Base-by-base conservation (phyloP, 2,888 invertebrate genomes). In the Piscicola geometra region DNA sequence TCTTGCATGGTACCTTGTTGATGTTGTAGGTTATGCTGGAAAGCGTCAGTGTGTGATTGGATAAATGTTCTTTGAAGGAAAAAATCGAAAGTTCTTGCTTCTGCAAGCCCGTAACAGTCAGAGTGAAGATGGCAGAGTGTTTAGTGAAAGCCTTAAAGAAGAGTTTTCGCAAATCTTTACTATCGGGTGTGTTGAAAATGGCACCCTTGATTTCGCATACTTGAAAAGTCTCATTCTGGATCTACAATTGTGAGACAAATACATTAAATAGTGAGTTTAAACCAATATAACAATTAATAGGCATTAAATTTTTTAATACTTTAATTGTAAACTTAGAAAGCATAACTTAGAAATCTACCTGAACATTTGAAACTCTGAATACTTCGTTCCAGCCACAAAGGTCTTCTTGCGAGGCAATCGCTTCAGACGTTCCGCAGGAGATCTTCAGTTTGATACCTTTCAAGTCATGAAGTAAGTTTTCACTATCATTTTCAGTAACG, bases 101-200 rank as follows among this genome's bases (percentile, higher is more conserved):
- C 41, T 41, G 9, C 41, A 41, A 15, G 15, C 41, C 41, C 41
- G 41, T 41, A 41, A 56, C n/a, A n/a, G 25, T 25, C 3, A 56
- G 12, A 56, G 25, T 21, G 3, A 56, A 5, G 3, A 21, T 25
- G 21, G 60, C 21, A 56, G 60, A 56, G n/a, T 18, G 21, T 9
- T n/a, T 25, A n/a, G 21, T 56, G 25, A 56, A 56, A n/a, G 60
- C 60, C n/a, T 56, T 21, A n/a, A 56, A 56, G 60, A 56, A n/a
- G n/a, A 56, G 25, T 5, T 15, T 5, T 3, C n/a, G 5, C n/a
- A 5, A 56, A 9, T 25, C 25, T 9, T 5, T 56, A n/a, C n/a
- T 5, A 5, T 56, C n/a, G 25, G 9, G 5, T 3, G 60, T 21
- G n/a, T 56, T 25, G 25, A 56, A 56, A n/a, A 25, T 21, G 5